Conservation (phyloP, 2,888 invertebrate species). For the Heliconius hortense region DNA sequence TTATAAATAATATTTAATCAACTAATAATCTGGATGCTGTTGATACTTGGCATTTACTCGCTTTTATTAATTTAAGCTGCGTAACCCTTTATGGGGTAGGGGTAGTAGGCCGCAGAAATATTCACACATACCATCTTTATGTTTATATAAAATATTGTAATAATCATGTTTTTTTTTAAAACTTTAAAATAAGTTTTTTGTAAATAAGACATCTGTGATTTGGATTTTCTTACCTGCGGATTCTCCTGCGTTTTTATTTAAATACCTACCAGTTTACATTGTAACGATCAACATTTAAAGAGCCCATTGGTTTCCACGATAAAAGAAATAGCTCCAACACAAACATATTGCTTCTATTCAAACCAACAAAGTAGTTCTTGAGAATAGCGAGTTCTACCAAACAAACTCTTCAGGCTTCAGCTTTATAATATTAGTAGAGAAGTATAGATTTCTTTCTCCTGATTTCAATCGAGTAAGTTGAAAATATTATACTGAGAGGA, state of each 20-base stretch:
- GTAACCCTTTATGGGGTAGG: background rate
- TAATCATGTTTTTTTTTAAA: background rate
- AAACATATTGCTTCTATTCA: background rate
- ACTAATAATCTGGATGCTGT: background rate
- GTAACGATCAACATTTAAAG: too few species aligned
- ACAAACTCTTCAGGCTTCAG: background rate
- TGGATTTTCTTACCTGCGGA: too few species aligned
- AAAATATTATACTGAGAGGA: background rate
- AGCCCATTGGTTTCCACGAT: background rate
- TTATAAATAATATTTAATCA: background rate
- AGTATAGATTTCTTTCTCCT: background rate
- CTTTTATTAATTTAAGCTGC: background rate
- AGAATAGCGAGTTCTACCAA: background rate
- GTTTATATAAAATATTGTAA: background rate
- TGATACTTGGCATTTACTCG: background rate
- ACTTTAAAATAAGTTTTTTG: background rate
- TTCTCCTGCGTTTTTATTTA: too few species aligned
- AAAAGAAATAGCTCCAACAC: background rate
- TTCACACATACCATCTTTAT: background rate
- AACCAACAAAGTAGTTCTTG: background rate
- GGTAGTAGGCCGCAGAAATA: background rate
- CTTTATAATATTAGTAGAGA: background rate
- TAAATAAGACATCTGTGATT: too few species aligned
- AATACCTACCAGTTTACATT: too few species aligned
- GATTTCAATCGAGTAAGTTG: background rate